Conservation (phyloP, 2,113 vertebrate species). For the Grallaria varia region DNA sequence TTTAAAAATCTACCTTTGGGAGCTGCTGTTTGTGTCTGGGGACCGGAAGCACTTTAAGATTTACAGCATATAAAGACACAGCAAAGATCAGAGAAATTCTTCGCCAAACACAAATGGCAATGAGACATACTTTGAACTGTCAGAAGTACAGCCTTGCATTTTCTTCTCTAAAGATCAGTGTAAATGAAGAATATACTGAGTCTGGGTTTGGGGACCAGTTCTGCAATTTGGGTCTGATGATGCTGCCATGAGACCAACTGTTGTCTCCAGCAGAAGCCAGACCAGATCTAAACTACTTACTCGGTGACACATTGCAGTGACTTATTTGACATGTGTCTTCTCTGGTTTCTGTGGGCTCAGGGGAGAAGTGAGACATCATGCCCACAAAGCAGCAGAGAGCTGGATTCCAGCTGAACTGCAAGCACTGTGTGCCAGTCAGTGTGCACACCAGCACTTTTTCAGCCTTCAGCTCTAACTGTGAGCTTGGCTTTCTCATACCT, state of each 20-base stretch:
- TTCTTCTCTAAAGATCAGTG: background rate
- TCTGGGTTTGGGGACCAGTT: background rate
- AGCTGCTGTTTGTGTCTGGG: background rate
- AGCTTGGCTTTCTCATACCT: background rate
- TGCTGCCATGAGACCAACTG: background rate
- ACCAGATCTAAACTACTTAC: background rate
- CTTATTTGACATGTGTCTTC: background rate
- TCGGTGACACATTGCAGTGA: background rate
- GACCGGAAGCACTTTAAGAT: background rate
- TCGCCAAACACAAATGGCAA: slow-evolving; percentile 8
- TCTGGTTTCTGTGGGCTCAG: background rate
- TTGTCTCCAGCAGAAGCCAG: background rate
- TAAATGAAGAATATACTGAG: background rate
- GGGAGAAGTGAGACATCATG: background rate
- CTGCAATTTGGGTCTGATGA: background rate
- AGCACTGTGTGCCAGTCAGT: background rate
- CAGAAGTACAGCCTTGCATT: background rate
- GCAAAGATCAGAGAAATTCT: slow-evolving; percentile 2
- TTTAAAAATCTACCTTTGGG: slow-evolving; percentile 19
- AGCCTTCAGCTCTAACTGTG: background rate
- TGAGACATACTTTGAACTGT: background rate
- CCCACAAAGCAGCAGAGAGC: background rate
- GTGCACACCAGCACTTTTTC: background rate
- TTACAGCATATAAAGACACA: background rate
- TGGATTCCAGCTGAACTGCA: background rate